phyloP scores from a whole-genome alignment of 2,113 vertebrate species.

The Percina caprodes region DNA sequence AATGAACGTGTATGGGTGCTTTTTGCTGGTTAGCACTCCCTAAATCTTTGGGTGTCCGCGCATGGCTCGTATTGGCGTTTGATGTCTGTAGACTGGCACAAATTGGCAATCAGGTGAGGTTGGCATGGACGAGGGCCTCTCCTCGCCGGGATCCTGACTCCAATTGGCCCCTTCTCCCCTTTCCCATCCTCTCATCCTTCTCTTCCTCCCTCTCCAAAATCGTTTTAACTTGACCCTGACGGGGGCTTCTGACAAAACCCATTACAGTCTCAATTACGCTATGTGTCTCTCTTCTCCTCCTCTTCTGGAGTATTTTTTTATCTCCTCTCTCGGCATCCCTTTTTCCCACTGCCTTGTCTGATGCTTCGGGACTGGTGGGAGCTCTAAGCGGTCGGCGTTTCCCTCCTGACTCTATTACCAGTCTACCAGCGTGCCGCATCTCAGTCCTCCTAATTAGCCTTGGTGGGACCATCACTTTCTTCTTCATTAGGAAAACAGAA shows the following conservation, averaged over 20 bases:
- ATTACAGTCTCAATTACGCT: constrained; percentile 83
- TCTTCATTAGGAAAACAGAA: constrained; percentile 51
- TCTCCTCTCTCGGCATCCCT: neutral
- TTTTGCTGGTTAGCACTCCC: constrained; percentile 53
- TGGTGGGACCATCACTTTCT: constrained; percentile 52
- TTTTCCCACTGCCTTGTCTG: constrained; percentile 5
- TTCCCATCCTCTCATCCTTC: constrained; percentile 57
- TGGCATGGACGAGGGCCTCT: constrained; percentile 70
- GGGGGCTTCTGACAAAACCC: constrained; percentile 84
- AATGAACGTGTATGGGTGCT: constrained; percentile 40
- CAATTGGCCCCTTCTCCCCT: constrained; percentile 64
- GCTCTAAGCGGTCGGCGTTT: constrained; percentile 1
- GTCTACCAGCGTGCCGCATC: constrained; percentile 45
- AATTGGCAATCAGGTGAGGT: constrained; percentile 84
- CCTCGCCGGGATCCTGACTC: constrained; percentile 68
- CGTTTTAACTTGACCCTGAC: constrained; percentile 78
- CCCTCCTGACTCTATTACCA: constrained; percentile 40
- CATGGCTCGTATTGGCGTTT: constrained; percentile 55
- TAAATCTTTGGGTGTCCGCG: constrained; percentile 56
- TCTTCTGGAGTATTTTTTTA: constrained; percentile 39
- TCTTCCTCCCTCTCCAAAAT: constrained; percentile 49
- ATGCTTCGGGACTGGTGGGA: constrained; percentile 28
- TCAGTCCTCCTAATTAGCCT: constrained; percentile 59
- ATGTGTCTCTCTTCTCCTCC: constrained; percentile 37
- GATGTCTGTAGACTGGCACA: constrained; percentile 76